These are phyloP conservation scores for Pithecia hirsuta DNA, from an alignment of 2,797 vertebrate genomes.

Conservation along the genomic window DNA sequence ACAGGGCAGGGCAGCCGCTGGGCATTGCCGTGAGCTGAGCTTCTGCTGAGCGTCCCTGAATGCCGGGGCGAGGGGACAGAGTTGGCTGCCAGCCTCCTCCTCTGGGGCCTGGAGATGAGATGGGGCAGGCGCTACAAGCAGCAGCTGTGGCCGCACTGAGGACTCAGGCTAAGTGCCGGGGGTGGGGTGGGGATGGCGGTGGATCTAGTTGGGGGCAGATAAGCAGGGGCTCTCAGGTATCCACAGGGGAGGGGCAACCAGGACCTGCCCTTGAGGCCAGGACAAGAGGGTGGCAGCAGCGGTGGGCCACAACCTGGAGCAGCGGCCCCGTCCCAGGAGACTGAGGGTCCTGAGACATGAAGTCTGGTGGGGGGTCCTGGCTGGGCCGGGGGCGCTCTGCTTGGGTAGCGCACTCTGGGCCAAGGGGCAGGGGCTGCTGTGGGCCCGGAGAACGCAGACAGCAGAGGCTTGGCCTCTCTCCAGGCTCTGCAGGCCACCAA, in stretches of 20 bases:
- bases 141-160: not conserved
- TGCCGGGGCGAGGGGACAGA: not conserved
- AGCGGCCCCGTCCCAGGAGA: not conserved
- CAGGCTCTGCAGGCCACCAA: accelerated
- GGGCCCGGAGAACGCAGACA: not conserved
- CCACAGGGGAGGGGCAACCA: not conserved
- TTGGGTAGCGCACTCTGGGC: not conserved
- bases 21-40: not conserved
- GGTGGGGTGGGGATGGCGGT: not conserved
- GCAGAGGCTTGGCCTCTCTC: not conserved
- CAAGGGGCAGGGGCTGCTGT: not conserved
- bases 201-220: not conserved
- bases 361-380: not conserved
- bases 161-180: not conserved
- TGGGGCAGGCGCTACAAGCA: too few relatives aligned
- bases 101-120: not conserved
- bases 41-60: accelerated
- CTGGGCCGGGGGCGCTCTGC: not conserved
- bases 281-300: not conserved
- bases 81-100: not conserved
- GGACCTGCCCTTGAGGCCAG: not conserved
- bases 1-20: not conserved
- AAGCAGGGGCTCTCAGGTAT: not conserved
- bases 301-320: not conserved
- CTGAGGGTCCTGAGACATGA: accelerated